phyloP scores from a whole-genome alignment of 2,797 vertebrate species.

The Pangasius mekongensis region DNA sequence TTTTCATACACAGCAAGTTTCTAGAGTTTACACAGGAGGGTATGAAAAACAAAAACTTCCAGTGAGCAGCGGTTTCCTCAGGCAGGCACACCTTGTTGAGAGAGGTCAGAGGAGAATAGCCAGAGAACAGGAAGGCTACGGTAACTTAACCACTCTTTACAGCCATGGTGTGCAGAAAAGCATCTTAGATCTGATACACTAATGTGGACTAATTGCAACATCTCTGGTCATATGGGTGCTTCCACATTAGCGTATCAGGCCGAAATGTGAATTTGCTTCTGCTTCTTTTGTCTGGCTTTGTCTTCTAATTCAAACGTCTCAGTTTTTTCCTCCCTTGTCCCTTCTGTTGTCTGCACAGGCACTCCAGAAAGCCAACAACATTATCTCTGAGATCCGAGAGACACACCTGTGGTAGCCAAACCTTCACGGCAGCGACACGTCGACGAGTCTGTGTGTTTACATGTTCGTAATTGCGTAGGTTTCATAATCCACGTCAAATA shows the following conservation, averaged over 20 bases:
- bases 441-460: constrained; percentile 48
- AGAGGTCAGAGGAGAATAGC: neutral
- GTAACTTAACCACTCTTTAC: neutral
- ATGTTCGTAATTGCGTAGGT: constrained; percentile 42
- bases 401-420: constrained; percentile 82
- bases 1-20: neutral
- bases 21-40: neutral
- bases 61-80: neutral
- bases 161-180: neutral
- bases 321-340: neutral
- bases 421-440: constrained; percentile 37
- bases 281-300: neutral
- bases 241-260: neutral
- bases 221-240: neutral
- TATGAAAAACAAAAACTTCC: neutral
- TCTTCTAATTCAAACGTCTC: neutral
- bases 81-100: neutral
- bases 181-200: neutral
- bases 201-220: neutral
- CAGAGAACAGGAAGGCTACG: neutral
- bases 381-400: constrained; percentile 86
- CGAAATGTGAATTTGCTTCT: neutral
- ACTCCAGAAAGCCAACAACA: constrained; percentile 81
- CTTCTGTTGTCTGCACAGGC: constrained; percentile 66
- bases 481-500: neutral